Percentiles rank a stretch among this genome's conserved stretches.
Conservation (phyloP, 2,113 vertebrate species). For the Sakesphorus luctuosus region DNA sequence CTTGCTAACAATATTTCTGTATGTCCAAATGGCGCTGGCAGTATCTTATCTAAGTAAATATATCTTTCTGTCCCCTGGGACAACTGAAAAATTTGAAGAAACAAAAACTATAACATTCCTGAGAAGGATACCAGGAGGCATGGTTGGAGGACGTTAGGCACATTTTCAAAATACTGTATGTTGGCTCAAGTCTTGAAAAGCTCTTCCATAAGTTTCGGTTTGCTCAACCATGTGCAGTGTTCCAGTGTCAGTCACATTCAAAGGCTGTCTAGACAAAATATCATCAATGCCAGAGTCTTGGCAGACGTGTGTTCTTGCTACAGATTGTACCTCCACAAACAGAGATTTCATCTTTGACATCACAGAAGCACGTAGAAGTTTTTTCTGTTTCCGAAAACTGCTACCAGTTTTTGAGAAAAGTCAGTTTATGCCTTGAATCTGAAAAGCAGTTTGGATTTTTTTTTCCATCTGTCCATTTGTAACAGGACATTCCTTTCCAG, state of each 20-base stretch:
- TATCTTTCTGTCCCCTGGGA: background rate
- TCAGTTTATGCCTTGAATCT: background rate
- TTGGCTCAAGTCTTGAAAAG: background rate
- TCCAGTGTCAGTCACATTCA: slow-evolving; percentile 50
- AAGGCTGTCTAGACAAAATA: slow-evolving; percentile 62
- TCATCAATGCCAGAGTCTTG: slow-evolving; percentile 44
- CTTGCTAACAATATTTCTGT: background rate
- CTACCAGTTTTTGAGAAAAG: slow-evolving; percentile 9
- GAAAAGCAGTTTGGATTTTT: background rate
- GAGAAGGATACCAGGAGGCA: background rate
- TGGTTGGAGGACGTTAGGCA: background rate
- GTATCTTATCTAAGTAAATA: background rate
- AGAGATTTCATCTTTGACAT: slow-evolving; percentile 54
- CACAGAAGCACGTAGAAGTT: slow-evolving; percentile 13
- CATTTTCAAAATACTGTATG: background rate
- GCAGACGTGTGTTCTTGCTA: slow-evolving; percentile 15
- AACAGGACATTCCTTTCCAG: background rate
- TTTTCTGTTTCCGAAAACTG: slow-evolving; percentile 8
- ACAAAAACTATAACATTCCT: background rate
- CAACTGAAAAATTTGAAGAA: background rate
- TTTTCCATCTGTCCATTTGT: background rate
- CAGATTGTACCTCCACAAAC: slow-evolving; percentile 50
- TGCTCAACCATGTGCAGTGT: slow-evolving; percentile 27
- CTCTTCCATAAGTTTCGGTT: slow-evolving; percentile 32
- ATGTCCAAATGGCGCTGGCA: background rate